Base-by-base conservation (phyloP, 2,888 invertebrate genomes). In the Campoplex nolae region DNA sequence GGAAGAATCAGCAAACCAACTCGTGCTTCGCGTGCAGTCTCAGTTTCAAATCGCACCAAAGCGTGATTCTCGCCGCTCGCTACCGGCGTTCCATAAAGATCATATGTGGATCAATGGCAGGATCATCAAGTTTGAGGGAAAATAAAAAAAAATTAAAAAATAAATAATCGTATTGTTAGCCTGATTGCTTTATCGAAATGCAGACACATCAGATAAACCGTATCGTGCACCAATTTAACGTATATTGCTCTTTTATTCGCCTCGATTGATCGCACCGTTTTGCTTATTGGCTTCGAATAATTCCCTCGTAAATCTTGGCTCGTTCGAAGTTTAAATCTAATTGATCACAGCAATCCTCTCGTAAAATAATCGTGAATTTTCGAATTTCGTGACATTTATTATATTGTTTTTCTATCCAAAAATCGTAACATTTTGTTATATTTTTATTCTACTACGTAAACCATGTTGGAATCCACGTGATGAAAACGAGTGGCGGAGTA, bases 11-110 rank as follows among this genome's bases (percentile, higher is more conserved):
- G 48, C 75, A 48, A 9, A 18, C 32, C 6, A 54, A 58, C 45
- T 58, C 28, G 45, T 75, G 62, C 8, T 80, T 74, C 54, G 28
- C 48, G 42, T 42, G 42, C 23, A 23, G 23, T 70, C 62, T 3
- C 51, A n/a, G 28, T 48, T 73, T 35, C 18, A 18, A 67, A 35
- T 16, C 58, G 58, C n/a, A 56, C n/a, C 67, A 45, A 78, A 54
- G 85, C 74, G 82, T 70, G 75, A 67, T 38, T 38, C 38, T 38
- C 73, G 38, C 38, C 51, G 38, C 62, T 42, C 32, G 28, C 3
- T 71, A 81, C 65, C 84, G 85, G 77, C 77, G 18, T 74, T 11
- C 16, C 28, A 42, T 9, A 11, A 32, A 67, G 4, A 28, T 45
- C 51, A 51, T 32, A 51, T 3, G 51, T 35, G 32, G 23, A 18